These are phyloP conservation scores for Mylabris sibirica DNA, from an alignment of 2,888 invertebrate genomes.

Conservation along the genomic window DNA sequence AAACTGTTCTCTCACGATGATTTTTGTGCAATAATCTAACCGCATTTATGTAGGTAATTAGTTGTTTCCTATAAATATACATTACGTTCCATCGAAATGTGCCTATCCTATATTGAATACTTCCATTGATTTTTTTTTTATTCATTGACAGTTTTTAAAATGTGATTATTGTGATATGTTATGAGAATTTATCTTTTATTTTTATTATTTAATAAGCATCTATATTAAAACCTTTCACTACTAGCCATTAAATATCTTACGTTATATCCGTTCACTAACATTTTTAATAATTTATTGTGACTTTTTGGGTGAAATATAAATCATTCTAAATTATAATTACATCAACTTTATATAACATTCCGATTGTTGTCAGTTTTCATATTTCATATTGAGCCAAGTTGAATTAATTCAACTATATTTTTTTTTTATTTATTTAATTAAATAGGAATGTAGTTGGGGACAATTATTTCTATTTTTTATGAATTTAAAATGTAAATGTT, in stretches of 20 bases:
- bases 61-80: neutral
- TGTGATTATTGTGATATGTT: neutral
- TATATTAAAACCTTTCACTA: slow-evolving; percentile 11
- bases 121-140: neutral
- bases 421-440: too few species aligned
- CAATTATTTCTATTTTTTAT: neutral
- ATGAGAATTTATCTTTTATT: neutral
- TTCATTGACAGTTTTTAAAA: neutral
- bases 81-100: neutral
- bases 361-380: too few species aligned
- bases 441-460: too few species aligned
- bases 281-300: neutral
- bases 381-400: too few species aligned
- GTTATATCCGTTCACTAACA: neutral
- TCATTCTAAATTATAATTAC: neutral
- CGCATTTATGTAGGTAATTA: neutral
- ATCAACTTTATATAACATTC: too few species aligned
- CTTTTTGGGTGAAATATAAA: neutral
- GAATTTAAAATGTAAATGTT: neutral
- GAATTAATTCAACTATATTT: too few species aligned
- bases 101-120: neutral
- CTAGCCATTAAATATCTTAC: neutral
- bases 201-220: neutral
- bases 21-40: slow-evolving; percentile 11
- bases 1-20: slow-evolving; percentile 14